A percentile compares a stretch with the other conserved stretches of the same genome.
Conservation (phyloP, 2,113 vertebrate species). For the Ginglymostoma cirratum region DNA sequence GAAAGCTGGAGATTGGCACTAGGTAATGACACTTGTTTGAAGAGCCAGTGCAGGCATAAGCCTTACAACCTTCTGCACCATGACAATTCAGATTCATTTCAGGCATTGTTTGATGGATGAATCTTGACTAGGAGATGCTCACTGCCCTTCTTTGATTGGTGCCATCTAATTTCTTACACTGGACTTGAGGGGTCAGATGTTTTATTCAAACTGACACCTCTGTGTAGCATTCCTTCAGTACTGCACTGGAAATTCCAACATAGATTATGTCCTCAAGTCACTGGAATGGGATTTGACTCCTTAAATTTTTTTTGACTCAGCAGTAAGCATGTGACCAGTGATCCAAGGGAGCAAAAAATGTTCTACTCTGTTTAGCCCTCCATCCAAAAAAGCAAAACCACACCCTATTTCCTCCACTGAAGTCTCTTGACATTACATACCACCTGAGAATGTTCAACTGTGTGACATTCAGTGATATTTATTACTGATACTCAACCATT, state of each 20-base stretch:
- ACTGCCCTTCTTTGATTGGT: neutral
- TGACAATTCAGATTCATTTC: too few relatives aligned
- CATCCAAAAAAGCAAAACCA: neutral
- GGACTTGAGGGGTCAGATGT: neutral
- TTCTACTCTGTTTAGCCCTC: neutral
- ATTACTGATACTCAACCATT: neutral
- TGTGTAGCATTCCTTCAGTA: too few relatives aligned
- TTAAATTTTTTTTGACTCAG: too few relatives aligned
- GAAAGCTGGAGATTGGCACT: too few relatives aligned
- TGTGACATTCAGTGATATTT: neutral
- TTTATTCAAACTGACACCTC: neutral
- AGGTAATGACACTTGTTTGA: too few relatives aligned
- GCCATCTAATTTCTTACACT: neutral
- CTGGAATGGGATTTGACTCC: too few relatives aligned
- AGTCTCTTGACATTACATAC: neutral
- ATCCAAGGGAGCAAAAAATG: neutral
- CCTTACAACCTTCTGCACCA: too few relatives aligned
- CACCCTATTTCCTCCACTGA: neutral
- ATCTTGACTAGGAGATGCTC: neutral
- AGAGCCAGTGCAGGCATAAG: too few relatives aligned
- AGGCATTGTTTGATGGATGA: neutral
- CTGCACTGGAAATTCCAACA: neutral
- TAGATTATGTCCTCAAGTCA: too few relatives aligned
- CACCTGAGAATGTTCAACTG: neutral
- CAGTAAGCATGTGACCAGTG: neutral